Percentiles rank a stretch among this genome's conserved stretches.
Evolutionary conservation across 2,888 invertebrate genomes (phyloP).

Genomic region (Actias luna): DNA sequence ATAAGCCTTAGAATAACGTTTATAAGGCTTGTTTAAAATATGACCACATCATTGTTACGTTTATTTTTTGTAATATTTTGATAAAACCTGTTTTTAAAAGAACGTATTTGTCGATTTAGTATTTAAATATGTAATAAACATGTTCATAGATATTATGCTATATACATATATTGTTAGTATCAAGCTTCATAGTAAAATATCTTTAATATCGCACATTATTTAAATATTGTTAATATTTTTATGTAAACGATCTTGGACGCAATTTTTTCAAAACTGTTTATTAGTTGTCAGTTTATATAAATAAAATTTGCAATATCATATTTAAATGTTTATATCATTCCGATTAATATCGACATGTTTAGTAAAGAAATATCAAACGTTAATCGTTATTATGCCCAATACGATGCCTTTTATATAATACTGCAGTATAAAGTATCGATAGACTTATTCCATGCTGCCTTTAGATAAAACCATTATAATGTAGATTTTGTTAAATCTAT

Average conservation of each 20-base stretch:
- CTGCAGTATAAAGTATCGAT: conserved; percentile 1
- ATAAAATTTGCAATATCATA: not conserved
- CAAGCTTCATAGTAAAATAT: not conserved
- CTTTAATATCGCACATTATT: too few species aligned
- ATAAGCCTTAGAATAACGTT: too few species aligned
- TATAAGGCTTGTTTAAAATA: not conserved
- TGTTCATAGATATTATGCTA: not conserved
- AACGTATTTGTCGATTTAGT: not conserved
- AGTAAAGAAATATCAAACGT: not conserved
- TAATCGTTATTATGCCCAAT: conserved; percentile 1
- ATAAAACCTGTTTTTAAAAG: not conserved
- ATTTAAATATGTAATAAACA: not conserved
- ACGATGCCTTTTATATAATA: conserved; percentile 14
- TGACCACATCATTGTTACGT: not conserved
- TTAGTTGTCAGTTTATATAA: not conserved
- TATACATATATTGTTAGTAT: not conserved
- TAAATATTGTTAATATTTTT: too few species aligned
- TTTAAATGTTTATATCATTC: not conserved
- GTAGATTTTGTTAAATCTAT: not conserved
- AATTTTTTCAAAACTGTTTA: not conserved
- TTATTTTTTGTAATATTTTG: not conserved
- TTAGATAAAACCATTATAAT: conserved; percentile 13
- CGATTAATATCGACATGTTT: not conserved
- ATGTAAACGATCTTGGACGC: too few species aligned
- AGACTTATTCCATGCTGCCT: conserved; percentile 14